Base-by-base conservation (phyloP, 2,888 invertebrate species). In the Pristionchus fissidentatus region DNA sequence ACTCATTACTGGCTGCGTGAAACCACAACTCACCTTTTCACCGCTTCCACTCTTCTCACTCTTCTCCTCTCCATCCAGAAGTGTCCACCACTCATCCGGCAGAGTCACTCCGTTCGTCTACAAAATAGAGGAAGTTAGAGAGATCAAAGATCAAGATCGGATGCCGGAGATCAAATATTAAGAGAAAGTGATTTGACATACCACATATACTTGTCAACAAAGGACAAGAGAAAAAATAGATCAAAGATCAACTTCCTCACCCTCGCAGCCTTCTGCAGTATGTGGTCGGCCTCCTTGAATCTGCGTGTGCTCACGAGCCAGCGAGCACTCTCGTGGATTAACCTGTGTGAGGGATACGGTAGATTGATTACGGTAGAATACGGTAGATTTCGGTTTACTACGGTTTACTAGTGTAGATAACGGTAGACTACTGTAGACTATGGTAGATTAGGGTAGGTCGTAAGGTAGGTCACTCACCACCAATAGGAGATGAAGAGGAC, bases 401-500 rank as follows among this genome's bases (percentile, higher is more conserved):
- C 49, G 13, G 13, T 15, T 19, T 49, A 10, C 49, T 19, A 10
- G 19, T 49, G 10, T 49, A 49, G 13, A 49, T n/a, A n/a, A 15
- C 60, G 8, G 60, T 60, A 26, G n/a, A 60, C 8, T 15, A 60
- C 19, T 60, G 19, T 49, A 10, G 13, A 49, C 19, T 60, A 60
- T 26, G 8, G 62, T 60, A 60, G n/a, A 2, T n/a, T 32, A 35
- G 32, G 26, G 46, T n/a, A 35, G 35, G 32, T 43, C 55, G 19
- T 19, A n/a, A n/a, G n/a, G n/a, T n/a, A n/a, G n/a, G n/a, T 4
- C 84, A 90, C 90, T 38, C 77, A 88, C 90, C 91, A 91, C 90
- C 91, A 93, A 70, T 92, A 90, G 41, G 86, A 84, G 49, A 92
- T 83, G 83, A 93, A 90, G 26, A 92, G 81, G 22, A 92, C 70